A percentile compares a stretch with the other conserved stretches of the same genome.
Conservation (phyloP, 2,113 vertebrate genomes). For the Pelobates fuscus region DNA sequence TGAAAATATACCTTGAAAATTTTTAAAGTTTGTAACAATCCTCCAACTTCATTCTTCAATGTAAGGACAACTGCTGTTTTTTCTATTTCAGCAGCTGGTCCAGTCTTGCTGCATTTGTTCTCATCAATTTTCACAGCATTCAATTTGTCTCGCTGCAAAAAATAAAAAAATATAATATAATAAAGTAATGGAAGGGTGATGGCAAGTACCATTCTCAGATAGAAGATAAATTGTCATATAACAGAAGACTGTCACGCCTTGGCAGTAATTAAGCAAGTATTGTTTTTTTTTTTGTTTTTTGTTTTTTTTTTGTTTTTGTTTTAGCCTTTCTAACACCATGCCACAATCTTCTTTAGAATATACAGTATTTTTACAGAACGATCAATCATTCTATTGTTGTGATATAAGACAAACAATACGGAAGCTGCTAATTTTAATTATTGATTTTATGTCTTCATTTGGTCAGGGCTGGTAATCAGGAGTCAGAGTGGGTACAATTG, state of each 20-base stretch:
- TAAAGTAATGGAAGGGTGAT: slow-evolving; percentile 28
- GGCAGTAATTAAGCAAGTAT: too few relatives aligned
- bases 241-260: neutral
- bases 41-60: slow-evolving; percentile 94
- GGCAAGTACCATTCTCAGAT: slow-evolving; percentile 11
- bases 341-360: too few relatives aligned
- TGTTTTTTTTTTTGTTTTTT: too few relatives aligned
- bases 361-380: too few relatives aligned
- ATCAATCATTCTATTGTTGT: too few relatives aligned
- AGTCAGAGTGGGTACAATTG: too few relatives aligned
- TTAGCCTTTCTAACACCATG: too few relatives aligned
- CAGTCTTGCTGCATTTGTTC: slow-evolving; percentile 65
- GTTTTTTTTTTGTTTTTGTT: too few relatives aligned
- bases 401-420: too few relatives aligned
- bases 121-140: slow-evolving; percentile 84
- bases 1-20: slow-evolving; percentile 87
- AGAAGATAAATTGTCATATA: slow-evolving; percentile 15
- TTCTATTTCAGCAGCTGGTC: slow-evolving; percentile 69
- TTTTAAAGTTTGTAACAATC: slow-evolving; percentile 85
- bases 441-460: too few relatives aligned
- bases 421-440: too few relatives aligned
- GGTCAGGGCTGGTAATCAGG: too few relatives aligned
- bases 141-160: slow-evolving; percentile 70
- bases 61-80: slow-evolving; percentile 90
- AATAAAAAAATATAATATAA: slow-evolving; percentile 39